Evolutionary conservation across 2,797 vertebrate genomes (phyloP).

Genomic region (Megalops cyprinoides): DNA sequence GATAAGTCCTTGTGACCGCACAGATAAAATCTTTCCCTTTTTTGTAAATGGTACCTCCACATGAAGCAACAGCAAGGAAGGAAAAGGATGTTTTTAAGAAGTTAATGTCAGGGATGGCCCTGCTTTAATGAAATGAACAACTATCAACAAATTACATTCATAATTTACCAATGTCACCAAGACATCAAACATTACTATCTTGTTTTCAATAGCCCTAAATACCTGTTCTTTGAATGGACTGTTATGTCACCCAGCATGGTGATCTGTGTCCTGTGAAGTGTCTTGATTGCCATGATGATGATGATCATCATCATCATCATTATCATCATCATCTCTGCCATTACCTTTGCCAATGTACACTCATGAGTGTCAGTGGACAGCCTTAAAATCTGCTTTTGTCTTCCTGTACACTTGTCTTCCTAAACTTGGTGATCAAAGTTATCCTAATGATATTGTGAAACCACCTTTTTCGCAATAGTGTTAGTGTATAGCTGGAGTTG

Average conservation of each 20-base stretch:
- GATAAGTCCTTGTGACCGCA: constrained; percentile 71
- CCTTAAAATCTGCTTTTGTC: too few species aligned
- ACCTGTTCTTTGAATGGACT: not conserved
- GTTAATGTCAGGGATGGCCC: constrained; percentile 34
- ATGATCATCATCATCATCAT: not conserved
- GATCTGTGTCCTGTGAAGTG: too few species aligned
- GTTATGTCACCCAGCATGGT: too few species aligned
- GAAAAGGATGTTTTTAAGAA: constrained; percentile 30
- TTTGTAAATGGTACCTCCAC: constrained; percentile 46
- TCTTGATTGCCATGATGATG: too few species aligned
- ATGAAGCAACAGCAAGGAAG: constrained; percentile 36
- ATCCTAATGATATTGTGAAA: too few species aligned
- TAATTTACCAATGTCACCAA: not conserved
- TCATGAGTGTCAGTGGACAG: too few species aligned
- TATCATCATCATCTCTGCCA: too few species aligned
- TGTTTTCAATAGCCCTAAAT: not conserved
- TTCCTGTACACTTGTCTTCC: too few species aligned
- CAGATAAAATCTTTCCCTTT: constrained; percentile 61
- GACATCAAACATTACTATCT: not conserved
- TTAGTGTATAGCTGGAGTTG: constrained; percentile 26
- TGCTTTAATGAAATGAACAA: constrained; percentile 19
- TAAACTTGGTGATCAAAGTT: too few species aligned
- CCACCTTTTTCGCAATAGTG: not conserved
- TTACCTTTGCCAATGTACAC: too few species aligned
- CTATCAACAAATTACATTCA: constrained; percentile 1